Evolutionary conservation across 2,113 vertebrate species (phyloP).

Genomic region (Paraplagusia blochii): DNA sequence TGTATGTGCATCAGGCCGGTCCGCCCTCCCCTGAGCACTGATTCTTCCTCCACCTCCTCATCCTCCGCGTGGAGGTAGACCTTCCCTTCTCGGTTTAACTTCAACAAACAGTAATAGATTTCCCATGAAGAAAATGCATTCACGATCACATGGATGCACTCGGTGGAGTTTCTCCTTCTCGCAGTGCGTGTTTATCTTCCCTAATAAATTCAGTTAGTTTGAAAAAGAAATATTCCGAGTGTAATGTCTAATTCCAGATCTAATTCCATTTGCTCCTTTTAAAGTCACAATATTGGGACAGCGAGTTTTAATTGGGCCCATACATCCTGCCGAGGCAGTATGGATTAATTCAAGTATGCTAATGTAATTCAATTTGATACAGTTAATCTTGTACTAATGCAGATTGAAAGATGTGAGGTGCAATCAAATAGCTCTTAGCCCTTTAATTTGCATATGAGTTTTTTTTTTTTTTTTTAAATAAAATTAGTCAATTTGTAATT

Average conservation of each 20-base stretch:
- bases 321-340: slow-evolving; percentile 66
- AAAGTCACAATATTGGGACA: slow-evolving; percentile 61
- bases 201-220: slow-evolving; percentile 17
- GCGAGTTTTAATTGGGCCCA: slow-evolving; percentile 68
- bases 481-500: slow-evolving; percentile 81
- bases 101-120: slow-evolving; percentile 2
- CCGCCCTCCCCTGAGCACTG: slow-evolving; percentile 5
- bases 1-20: slow-evolving; percentile 31
- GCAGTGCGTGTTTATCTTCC: slow-evolving; percentile 23
- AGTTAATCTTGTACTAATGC: slow-evolving; percentile 82
- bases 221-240: slow-evolving; percentile 7
- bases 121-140: neutral
- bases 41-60: slow-evolving; percentile 40
- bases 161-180: neutral
- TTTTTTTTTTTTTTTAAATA: slow-evolving; percentile 70
- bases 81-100: slow-evolving; percentile 42
- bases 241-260: slow-evolving; percentile 24
- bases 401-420: slow-evolving; percentile 78
- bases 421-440: slow-evolving; percentile 79
- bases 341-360: slow-evolving; percentile 81
- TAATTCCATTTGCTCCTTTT: slow-evolving; percentile 60
- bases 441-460: slow-evolving; percentile 75
- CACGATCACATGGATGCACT: slow-evolving; percentile 4
- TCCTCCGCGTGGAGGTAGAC: slow-evolving; percentile 22
- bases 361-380: slow-evolving; percentile 81